phyloP scores from a whole-genome alignment of 2,113 vertebrate species.

The Speoplatyrhinus poulsoni region DNA sequence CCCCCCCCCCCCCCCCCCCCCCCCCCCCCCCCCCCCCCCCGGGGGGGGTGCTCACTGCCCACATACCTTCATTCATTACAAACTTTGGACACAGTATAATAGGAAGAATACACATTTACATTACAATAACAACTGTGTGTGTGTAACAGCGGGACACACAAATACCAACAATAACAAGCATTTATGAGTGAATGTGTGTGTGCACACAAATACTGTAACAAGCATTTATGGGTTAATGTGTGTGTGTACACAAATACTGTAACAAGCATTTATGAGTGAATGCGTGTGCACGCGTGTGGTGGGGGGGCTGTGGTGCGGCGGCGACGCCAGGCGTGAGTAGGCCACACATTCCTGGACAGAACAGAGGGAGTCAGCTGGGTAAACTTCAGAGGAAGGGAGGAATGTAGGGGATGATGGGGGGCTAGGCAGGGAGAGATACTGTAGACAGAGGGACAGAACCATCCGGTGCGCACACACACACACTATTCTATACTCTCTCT shows the following conservation, averaged over 20 bases:
- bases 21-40: too few species aligned
- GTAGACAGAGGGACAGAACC: background rate
- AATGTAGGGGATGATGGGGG: background rate
- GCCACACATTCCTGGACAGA: constrained; percentile 58
- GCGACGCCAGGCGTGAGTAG: constrained; percentile 53
- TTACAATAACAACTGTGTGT: too few species aligned
- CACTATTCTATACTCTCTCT: background rate
- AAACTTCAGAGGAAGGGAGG: constrained; percentile 25
- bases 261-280: background rate
- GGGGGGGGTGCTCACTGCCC: too few species aligned
- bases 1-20: too few species aligned
- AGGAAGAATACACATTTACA: too few species aligned
- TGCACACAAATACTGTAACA: background rate
- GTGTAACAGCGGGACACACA: too few species aligned
- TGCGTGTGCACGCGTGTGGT: background rate
- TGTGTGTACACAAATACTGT: background rate
- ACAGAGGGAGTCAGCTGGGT: constrained; percentile 63
- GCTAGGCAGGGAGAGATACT: background rate
- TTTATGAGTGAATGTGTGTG: background rate
- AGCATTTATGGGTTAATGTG: background rate
- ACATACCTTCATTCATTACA: too few species aligned
- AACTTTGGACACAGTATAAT: too few species aligned
- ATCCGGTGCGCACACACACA: background rate
- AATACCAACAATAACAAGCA: background rate
- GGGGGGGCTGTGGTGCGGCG: constrained; percentile 16